phyloP scores from a whole-genome alignment of 1,140 invertebrate genomes.

The Tetragonula clypearis region DNA sequence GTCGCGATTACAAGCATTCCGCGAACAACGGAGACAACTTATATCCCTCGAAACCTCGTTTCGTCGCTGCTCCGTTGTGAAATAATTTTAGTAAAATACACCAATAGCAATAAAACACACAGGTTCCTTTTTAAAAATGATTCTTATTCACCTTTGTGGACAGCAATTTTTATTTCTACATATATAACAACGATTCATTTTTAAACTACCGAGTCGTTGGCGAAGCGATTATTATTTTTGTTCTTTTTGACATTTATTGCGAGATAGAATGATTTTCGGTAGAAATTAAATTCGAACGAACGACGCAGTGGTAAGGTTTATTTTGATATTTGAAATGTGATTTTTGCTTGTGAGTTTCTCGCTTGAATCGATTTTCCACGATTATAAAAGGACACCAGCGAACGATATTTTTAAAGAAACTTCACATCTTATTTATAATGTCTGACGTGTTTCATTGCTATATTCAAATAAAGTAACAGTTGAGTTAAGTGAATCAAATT shows the following conservation, averaged over 20 bases:
- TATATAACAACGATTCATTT: too few relatives aligned
- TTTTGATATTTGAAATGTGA: too few relatives aligned
- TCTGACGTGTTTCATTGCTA: too few relatives aligned
- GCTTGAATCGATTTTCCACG: background rate
- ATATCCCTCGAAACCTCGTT: background rate
- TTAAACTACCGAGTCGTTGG: too few relatives aligned
- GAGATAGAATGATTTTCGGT: background rate
- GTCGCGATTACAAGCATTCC: slow-evolving; percentile 12
- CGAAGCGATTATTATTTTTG: too few relatives aligned
- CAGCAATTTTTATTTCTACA: too few relatives aligned
- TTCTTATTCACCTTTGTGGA: too few relatives aligned
- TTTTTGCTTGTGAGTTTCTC: background rate
- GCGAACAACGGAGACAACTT: background rate
- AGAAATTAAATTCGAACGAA: background rate
- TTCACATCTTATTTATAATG: background rate
- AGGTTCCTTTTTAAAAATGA: background rate
- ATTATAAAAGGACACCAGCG: background rate
- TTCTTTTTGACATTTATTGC: background rate
- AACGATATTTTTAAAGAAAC: background rate
- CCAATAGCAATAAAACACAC: background rate
- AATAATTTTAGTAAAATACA: background rate
- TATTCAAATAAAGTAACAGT: too few relatives aligned
- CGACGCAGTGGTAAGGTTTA: too few relatives aligned
- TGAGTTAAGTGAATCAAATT: background rate
- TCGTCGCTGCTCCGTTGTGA: background rate